phyloP scores from a whole-genome alignment of 2,888 invertebrate species.

The Callyntrura sp. region DNA sequence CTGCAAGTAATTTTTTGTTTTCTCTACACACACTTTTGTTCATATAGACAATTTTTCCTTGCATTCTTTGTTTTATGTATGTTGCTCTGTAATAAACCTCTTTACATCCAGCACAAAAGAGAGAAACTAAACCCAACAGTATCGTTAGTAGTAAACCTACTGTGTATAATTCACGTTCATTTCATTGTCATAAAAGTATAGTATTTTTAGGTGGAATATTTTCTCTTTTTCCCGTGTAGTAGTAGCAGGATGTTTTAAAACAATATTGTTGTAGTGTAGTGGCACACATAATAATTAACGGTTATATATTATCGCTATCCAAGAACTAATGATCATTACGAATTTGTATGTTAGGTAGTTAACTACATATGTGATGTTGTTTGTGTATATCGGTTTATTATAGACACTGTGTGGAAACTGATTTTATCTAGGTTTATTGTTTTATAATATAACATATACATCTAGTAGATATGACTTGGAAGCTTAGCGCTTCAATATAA shows the following conservation, averaged over 20 bases:
- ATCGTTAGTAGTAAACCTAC: neutral
- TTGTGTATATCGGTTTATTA: neutral
- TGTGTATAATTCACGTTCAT: neutral
- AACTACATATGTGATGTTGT: neutral
- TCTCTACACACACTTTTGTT: constrained; percentile 20
- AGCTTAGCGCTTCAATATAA: neutral
- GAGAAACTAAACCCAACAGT: neutral
- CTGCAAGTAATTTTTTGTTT: neutral
- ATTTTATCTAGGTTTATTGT: neutral
- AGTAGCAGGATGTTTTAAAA: neutral
- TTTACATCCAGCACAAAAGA: neutral
- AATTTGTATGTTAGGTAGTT: too few relatives aligned
- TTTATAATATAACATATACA: neutral
- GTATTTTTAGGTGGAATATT: neutral
- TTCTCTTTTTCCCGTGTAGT: neutral
- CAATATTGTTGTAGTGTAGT: constrained; percentile 21
- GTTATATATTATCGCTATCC: neutral
- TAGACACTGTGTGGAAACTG: constrained; percentile 25
- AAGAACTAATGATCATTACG: neutral
- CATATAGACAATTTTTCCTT: constrained; percentile 33
- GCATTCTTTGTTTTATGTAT: neutral
- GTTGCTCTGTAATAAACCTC: constrained; percentile 15
- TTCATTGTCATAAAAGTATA: constrained; percentile 1
- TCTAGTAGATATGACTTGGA: neutral
- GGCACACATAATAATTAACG: constrained; percentile 34